These are phyloP conservation scores for Paedocypris micromegethes DNA, from an alignment of 2,797 vertebrate species.

Conservation along the genomic window DNA sequence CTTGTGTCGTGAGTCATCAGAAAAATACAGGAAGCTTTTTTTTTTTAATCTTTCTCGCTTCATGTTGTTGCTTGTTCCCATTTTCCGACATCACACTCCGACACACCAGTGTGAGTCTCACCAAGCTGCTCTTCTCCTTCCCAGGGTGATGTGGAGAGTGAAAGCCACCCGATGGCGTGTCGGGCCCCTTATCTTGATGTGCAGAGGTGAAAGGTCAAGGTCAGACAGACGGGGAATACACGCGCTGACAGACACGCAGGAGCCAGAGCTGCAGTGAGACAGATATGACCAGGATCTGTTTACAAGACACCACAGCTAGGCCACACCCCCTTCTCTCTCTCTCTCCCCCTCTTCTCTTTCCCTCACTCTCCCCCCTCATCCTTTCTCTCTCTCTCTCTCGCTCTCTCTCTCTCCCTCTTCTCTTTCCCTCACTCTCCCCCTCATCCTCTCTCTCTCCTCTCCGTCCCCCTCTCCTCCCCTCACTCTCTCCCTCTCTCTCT, in stretches of 20 bases:
- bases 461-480: too few relatives aligned
- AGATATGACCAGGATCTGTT: slow-evolving; percentile 48
- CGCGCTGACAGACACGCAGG: slow-evolving; percentile 42
- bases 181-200: slow-evolving; percentile 21
- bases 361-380: too few relatives aligned
- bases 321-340: too few relatives aligned
- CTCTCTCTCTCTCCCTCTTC: too few relatives aligned
- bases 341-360: too few relatives aligned
- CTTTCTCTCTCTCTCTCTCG: too few relatives aligned
- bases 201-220: slow-evolving; percentile 23
- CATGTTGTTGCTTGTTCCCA: slow-evolving; percentile 11
- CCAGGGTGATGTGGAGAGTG: neutral
- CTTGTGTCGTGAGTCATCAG: slow-evolving; percentile 41
- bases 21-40: slow-evolving; percentile 49
- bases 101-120: too few relatives aligned
- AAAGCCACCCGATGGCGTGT: slow-evolving; percentile 1
- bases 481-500: too few relatives aligned
- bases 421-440: too few relatives aligned
- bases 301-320: slow-evolving; percentile 30
- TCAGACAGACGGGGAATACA: neutral
- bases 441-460: too few relatives aligned
- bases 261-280: slow-evolving; percentile 41
- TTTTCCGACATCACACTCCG: too few relatives aligned
- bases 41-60: slow-evolving; percentile 2
- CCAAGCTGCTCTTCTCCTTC: too few relatives aligned